Conservation (phyloP, 2,113 vertebrate species). For the Chamaea fasciata region DNA sequence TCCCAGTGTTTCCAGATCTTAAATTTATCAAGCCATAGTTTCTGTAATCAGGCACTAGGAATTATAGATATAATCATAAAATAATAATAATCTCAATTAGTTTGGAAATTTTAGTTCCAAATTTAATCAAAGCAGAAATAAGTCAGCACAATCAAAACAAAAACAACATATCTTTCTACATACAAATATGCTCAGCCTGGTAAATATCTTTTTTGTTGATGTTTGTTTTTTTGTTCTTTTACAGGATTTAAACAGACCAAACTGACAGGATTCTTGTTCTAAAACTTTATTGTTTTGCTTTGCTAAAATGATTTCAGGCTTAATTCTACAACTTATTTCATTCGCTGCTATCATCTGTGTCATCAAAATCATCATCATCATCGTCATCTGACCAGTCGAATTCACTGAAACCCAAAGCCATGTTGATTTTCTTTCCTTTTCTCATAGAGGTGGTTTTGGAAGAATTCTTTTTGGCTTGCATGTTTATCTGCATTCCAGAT, state of each 20-base stretch:
- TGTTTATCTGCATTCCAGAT: conserved; percentile 90
- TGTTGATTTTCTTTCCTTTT: conserved; percentile 90
- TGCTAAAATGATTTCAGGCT: conserved; percentile 35
- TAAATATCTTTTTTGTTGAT: background rate
- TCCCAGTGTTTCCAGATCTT: conserved; percentile 27
- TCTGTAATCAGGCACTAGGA: conserved; percentile 71
- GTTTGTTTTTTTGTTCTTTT: conserved; percentile 17
- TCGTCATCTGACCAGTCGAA: conserved; percentile 84
- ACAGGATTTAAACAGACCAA: conserved; percentile 70
- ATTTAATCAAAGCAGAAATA: conserved; percentile 61
- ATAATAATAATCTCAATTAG: conserved; percentile 12
- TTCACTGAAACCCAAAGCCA: conserved; percentile 86
- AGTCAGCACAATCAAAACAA: conserved; percentile 39
- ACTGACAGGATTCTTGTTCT: conserved; percentile 64
- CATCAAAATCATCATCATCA: conserved; percentile 74
- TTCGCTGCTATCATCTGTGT: conserved; percentile 74
- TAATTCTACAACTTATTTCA: conserved; percentile 65
- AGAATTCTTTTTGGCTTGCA: conserved; percentile 91
- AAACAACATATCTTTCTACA: conserved; percentile 40
- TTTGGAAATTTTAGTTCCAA: conserved; percentile 55
- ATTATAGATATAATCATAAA: conserved; percentile 34
- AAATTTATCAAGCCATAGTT: conserved; percentile 46
- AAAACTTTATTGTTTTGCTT: conserved; percentile 50
- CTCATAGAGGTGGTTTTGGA: conserved; percentile 88
- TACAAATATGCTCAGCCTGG: conserved; percentile 51